Conservation (phyloP, 2,113 vertebrate species). For the Girardinichthys multiradiatus region DNA sequence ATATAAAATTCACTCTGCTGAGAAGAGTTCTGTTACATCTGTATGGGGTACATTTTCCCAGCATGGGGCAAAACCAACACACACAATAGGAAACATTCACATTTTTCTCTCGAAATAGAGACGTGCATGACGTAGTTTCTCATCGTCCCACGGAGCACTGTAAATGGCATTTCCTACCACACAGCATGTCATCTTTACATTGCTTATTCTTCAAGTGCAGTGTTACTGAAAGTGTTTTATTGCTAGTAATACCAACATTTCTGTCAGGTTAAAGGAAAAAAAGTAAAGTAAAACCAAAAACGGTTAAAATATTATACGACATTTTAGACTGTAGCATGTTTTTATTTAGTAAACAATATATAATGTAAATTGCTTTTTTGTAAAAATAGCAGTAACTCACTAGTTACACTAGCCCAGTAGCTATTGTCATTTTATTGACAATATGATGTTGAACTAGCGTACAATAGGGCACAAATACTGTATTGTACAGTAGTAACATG, state of each 20-base stretch:
- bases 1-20: conserved; percentile 45
- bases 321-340: too few relatives aligned
- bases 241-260: not conserved
- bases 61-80: conserved; percentile 30
- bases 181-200: conserved; percentile 3
- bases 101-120: conserved; percentile 13
- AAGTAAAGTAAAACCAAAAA: not conserved
- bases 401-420: too few relatives aligned
- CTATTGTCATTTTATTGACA: too few relatives aligned
- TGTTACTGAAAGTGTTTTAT: not conserved
- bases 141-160: conserved; percentile 42
- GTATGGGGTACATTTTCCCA: conserved; percentile 19
- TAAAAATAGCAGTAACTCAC: not conserved
- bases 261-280: not conserved
- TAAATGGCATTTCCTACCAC: conserved; percentile 39
- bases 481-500: too few relatives aligned
- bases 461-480: not conserved
- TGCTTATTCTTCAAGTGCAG: not conserved
- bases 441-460: not conserved
- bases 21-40: conserved; percentile 41
- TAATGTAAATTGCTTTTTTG: not conserved
- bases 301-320: too few relatives aligned
- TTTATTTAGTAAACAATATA: too few relatives aligned
- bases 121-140: conserved; percentile 38
- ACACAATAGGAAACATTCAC: conserved; percentile 25